Conservation (phyloP, 2,888 invertebrate genomes). For the Dryococelus australis region DNA sequence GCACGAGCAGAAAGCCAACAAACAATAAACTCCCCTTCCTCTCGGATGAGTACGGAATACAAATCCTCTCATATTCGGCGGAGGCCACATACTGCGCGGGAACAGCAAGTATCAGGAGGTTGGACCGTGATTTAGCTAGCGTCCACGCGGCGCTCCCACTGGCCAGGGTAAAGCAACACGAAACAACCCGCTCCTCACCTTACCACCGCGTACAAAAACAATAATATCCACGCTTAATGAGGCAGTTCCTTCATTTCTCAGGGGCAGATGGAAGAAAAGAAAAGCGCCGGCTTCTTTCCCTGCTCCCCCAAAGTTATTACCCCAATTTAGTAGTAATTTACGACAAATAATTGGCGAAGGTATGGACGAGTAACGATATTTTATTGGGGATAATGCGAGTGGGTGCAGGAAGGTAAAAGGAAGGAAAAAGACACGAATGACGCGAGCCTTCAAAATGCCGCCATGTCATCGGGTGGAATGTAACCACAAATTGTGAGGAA, state of each 20-base stretch:
- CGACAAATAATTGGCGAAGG: slow-evolving; percentile 28
- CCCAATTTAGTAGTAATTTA: slow-evolving; percentile 28
- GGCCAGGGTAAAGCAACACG: slow-evolving; percentile 11
- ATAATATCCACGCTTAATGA: slow-evolving; percentile 28
- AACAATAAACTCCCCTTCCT: slow-evolving; percentile 21
- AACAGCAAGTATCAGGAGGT: neutral
- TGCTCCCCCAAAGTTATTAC: neutral
- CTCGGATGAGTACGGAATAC: slow-evolving; percentile 4
- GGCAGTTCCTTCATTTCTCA: slow-evolving; percentile 29
- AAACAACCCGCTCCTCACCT: neutral
- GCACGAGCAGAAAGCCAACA: slow-evolving; percentile 22
- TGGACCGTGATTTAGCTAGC: neutral
- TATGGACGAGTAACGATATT: slow-evolving; percentile 24
- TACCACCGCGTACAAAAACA: neutral
- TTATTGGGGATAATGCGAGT: slow-evolving; percentile 27
- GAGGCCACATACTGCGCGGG: slow-evolving; percentile 24
- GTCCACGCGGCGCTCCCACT: neutral
- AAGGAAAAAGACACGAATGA: neutral
- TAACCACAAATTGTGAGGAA: slow-evolving; percentile 30
- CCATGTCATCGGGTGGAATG: slow-evolving; percentile 25
- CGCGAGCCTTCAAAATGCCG: slow-evolving; percentile 23
- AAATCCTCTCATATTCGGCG: slow-evolving; percentile 26
- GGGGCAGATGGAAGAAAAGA: neutral
- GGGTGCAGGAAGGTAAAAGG: neutral
- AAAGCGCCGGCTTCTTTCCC: neutral